Percentiles rank a stretch among this genome's conserved stretches.
phyloP scores from a whole-genome alignment of 2,888 invertebrate species.

The Ashinkailepas kermadecensis region DNA sequence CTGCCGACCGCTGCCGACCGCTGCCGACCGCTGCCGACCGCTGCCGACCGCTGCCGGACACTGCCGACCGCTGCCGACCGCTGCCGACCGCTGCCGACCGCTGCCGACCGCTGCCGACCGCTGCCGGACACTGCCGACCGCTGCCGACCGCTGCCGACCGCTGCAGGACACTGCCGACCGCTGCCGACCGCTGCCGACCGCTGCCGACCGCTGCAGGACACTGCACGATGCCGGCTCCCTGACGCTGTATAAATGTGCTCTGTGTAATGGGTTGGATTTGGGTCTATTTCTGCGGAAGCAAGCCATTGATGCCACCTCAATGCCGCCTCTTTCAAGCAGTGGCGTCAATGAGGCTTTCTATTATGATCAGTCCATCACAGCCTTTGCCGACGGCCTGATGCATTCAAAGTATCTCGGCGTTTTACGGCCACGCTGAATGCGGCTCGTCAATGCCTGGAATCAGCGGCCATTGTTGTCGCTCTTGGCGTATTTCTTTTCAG shows the following conservation, averaged over 20 bases:
- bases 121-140: no score
- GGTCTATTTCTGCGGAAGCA: neutral
- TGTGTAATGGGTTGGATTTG: conserved; percentile 7
- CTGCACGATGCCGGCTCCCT: neutral
- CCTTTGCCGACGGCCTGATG: neutral
- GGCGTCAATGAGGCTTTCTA: neutral
- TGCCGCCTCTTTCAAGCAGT: conserved; percentile 4
- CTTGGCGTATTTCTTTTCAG: neutral
- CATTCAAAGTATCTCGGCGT: conserved; percentile 16
- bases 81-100: no score
- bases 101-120: no score
- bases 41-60: no score
- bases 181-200: no score
- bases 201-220: neutral
- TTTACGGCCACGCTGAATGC: neutral
- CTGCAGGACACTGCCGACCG: no score
- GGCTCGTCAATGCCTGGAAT: neutral
- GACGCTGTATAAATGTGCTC: conserved; percentile 1
- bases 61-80: no score
- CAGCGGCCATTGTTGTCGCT: neutral
- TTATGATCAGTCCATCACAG: conserved; percentile 4
- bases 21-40: no score
- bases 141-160: no score
- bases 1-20: no score
- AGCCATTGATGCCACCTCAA: neutral